A percentile compares a stretch with the other conserved stretches of the same genome.
Evolutionary conservation across 2,888 invertebrate genomes (phyloP).

Genomic region (Rugalucina vietnamica): DNA sequence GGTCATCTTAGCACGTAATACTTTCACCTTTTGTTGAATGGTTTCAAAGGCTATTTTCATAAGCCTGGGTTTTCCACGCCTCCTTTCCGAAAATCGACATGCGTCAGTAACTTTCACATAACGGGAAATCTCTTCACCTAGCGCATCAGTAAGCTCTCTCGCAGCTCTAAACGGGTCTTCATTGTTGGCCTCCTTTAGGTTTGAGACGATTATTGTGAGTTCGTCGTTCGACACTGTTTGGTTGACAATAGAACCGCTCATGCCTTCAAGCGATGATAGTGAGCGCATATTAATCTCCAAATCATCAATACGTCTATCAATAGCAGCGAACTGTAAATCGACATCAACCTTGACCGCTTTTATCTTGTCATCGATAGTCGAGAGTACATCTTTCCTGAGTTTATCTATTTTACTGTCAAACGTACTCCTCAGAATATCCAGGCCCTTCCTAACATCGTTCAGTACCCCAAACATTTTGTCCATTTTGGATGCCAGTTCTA

Average conservation of each 20-base stretch:
- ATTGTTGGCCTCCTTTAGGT: neutral
- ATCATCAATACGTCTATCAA: slow-evolving; percentile 3
- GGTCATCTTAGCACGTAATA: too few relatives aligned
- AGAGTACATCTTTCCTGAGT: slow-evolving; percentile 25
- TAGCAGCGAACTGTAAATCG: neutral
- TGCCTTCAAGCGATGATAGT: neutral
- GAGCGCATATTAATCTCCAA: neutral
- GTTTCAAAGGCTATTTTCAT: neutral
- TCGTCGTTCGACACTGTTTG: neutral
- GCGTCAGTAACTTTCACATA: neutral
- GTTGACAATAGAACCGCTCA: neutral
- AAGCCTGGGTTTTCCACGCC: neutral
- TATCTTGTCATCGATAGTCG: slow-evolving; percentile 19
- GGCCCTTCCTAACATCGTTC: neutral
- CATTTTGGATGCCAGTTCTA: neutral
- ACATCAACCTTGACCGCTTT: slow-evolving; percentile 2
- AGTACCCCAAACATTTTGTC: neutral
- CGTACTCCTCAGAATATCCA: neutral
- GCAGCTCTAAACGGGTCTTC: neutral
- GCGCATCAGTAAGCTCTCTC: neutral
- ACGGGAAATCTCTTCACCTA: neutral
- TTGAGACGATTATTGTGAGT: neutral
- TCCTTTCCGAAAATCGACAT: neutral
- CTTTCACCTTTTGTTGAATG: too few relatives aligned
- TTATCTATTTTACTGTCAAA: slow-evolving; percentile 23